These are phyloP conservation scores for Nannobrachium achirus DNA, from an alignment of 2,113 vertebrate species.

Conservation along the genomic window DNA sequence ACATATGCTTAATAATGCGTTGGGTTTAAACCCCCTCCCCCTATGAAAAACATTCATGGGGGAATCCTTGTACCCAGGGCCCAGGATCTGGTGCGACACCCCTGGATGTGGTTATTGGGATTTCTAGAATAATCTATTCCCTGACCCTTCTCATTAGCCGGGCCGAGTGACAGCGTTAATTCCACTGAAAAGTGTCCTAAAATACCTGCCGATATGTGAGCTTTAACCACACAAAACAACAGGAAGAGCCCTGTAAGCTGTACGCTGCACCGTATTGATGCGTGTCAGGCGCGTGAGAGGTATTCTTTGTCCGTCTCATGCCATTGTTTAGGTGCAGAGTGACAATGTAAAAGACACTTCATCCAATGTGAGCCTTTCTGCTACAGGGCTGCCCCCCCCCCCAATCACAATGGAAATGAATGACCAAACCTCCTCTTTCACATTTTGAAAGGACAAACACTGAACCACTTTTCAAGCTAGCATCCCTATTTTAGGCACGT, in stretches of 20 bases:
- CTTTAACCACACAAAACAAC: constrained; percentile 62
- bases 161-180: constrained; percentile 66
- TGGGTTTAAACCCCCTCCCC: no score
- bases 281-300: constrained; percentile 47
- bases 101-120: constrained; percentile 39
- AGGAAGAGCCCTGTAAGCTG: constrained; percentile 31
- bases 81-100: no score
- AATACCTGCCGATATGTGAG: constrained; percentile 64
- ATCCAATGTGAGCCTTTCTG: not conserved
- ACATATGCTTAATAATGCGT: no score
- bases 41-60: no score
- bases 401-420: not conserved
- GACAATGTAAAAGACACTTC: constrained; percentile 47
- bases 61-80: no score
- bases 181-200: constrained; percentile 65
- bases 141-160: constrained; percentile 56
- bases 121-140: constrained; percentile 59
- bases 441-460: not conserved
- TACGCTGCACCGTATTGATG: constrained; percentile 48
- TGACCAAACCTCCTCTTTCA: not conserved
- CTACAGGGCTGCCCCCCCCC: not conserved
- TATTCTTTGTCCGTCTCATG: constrained; percentile 48
- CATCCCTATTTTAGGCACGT: no score
- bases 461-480: no score
- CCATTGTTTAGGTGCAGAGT: constrained; percentile 27